Evolutionary conservation across 2,797 vertebrate genomes (phyloP), one percentile per base, ranked within the genome.

Genomic region (Poeciliopsis paucimaculata): DNA sequence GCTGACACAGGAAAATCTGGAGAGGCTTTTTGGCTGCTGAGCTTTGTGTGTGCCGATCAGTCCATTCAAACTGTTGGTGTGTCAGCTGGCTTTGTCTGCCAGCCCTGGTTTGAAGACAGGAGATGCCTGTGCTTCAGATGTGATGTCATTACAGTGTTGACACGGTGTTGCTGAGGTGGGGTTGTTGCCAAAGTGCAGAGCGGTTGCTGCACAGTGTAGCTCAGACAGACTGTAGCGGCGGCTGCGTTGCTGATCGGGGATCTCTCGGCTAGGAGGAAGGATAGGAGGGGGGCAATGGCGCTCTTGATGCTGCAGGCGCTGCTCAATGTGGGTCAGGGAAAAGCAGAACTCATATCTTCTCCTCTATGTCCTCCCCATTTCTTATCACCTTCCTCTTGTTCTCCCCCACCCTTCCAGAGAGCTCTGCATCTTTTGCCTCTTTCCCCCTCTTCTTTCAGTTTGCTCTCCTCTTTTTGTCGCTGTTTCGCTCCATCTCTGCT

Each of bases 311-410:
- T 95, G 94, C 92, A 93, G 94, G 95, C 94, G 47, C 87, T 85
- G 87, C 92, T 94, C 93, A 94, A 95, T 96, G 92, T 96, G 95
- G 95, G 95, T 96, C 95, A 96, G 93, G 68, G 93, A 93, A 91
- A 95, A 93, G 90, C 90, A 92, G 89, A 85, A 60, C 90, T 94
- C 87, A 43, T 84, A 82, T 91, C 88, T 86, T 91, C 78, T 86
- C 80, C 87, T 77, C 77, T 66, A 80, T 74, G 64, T 82, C 84
- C 68, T 77, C 85, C 84, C 71, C 77, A 70, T 64, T 82, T 77
- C 82, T 80, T 87, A 90, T 93, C 87, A 82, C 84, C 79, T 80
- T 84, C 81, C 74, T 55, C 66, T 84, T 55, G 53, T 66, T n/a
- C 72, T 81, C 80, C 80, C 81, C 20, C 23, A 23, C 51, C 8